Base-by-base conservation (phyloP, 2,888 invertebrate species). In the Agapetus fuscipes region DNA sequence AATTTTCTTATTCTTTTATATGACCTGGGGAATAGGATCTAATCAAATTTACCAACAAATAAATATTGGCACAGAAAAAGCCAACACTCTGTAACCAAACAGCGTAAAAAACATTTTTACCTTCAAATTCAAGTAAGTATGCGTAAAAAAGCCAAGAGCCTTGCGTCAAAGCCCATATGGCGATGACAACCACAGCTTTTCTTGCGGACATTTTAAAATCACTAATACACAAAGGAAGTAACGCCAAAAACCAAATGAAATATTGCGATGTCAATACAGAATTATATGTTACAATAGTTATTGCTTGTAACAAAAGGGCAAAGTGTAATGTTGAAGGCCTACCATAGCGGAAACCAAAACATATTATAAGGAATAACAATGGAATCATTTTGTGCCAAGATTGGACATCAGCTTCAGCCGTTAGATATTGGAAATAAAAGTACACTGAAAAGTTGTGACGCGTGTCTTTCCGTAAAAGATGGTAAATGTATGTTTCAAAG, bases 261-360 rank as follows among this genome's bases (percentile, higher is more conserved):
- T 96, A 96, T 56, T 96, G 98, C 3, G 96, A 94, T 0, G 98
- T 98, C 56, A 94, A 76, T 0, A 98, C 97, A 51, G 90, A 86
- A 64, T 98, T 99, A 54, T 86, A 94, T 2, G 84, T 78, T 0
- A 98, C 97, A 57, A 97, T 78, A 2, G 86, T 77, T 41, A 89
- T 82, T 0, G 94, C 85, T 55, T 88, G 80, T 2, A 81, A 66
- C 50, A 97, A 85, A 52, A 94, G 69, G 15, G 84, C 83, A 58
- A 96, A 90, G 2, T 84, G 76, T 38, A 94, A 64, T n/a, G 86
- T 80, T 35, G 72, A 70, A 1, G 72, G 67, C 48, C 72, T 65
- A 2, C 81, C 80, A 54, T 81, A 88, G 6, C 74, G 72, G 38
- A 85, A 64, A 28, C 86, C 78, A 30, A 81, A 58, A 29, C 72